These are phyloP conservation scores for Fragum whitleyi DNA, from an alignment of 2,888 invertebrate species.

Conservation along the genomic window DNA sequence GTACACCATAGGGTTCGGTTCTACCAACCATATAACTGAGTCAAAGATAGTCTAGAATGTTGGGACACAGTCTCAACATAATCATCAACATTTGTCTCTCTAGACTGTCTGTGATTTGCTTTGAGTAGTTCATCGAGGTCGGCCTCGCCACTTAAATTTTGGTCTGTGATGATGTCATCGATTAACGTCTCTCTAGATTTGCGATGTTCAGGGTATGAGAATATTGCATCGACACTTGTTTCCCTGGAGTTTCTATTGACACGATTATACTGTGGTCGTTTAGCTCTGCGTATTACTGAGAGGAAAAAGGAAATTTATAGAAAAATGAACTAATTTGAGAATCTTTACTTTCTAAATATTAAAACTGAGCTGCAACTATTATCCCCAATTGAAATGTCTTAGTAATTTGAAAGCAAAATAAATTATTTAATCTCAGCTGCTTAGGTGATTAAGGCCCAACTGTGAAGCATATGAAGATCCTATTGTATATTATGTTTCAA, in stretches of 20 bases:
- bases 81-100: slow-evolving; percentile 44
- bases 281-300: slow-evolving; percentile 45
- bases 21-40: slow-evolving; percentile 38
- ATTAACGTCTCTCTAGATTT: slow-evolving; percentile 69
- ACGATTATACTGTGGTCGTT: slow-evolving; percentile 41
- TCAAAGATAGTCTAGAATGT: slow-evolving; percentile 15
- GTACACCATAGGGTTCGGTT: no score
- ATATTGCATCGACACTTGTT: slow-evolving; percentile 60
- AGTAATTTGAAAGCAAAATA: no score
- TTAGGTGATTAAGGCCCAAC: no score
- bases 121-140: slow-evolving; percentile 45
- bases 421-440: no score
- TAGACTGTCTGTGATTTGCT: slow-evolving; percentile 28
- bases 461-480: no score
- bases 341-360: neutral
- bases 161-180: slow-evolving; percentile 66
- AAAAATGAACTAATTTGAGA: neutral
- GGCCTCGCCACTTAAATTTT: slow-evolving; percentile 44
- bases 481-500: no score
- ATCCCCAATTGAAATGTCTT: no score
- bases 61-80: slow-evolving; percentile 23
- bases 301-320: neutral
- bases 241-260: slow-evolving; percentile 58
- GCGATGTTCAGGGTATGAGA: slow-evolving; percentile 50
- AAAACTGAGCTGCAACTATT: no score